Conservation (phyloP, 2,888 invertebrate genomes). For the Argyresthia goedartella region DNA sequence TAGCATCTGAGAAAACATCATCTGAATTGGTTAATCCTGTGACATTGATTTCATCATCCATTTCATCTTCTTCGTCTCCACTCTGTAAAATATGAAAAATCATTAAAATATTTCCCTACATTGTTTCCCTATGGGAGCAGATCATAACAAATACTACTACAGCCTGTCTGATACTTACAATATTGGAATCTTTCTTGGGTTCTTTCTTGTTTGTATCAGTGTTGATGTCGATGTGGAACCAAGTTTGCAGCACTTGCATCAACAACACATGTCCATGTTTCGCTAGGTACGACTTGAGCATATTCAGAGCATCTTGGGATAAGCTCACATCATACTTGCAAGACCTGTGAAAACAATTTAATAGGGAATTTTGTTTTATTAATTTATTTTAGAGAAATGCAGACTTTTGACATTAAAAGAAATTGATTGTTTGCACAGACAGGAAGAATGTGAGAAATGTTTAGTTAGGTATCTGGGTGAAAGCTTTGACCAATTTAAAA, state of each 20-base stretch:
- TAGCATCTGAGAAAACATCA: conserved; percentile 31
- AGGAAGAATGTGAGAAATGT: too few species aligned
- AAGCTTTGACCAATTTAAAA: background rate
- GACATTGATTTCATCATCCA: conserved; percentile 36
- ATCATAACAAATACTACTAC: too few species aligned
- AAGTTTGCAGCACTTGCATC: conserved; percentile 75
- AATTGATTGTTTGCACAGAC: background rate
- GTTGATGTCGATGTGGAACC: conserved; percentile 73
- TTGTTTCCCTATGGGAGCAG: too few species aligned
- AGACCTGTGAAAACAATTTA: conserved; percentile 65
- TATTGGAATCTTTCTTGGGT: too few species aligned
- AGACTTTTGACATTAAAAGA: background rate
- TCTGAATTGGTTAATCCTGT: conserved; percentile 26
- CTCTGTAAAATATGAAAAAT: conserved; percentile 25
- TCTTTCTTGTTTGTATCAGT: conserved; percentile 52
- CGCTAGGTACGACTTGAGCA: conserved; percentile 75
- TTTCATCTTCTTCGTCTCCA: conserved; percentile 54
- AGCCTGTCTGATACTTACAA: too few species aligned
- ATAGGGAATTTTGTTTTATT: background rate
- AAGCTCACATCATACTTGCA: conserved; percentile 80
- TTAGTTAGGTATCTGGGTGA: too few species aligned
- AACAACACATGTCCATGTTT: conserved; percentile 77
- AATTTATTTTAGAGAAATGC: background rate
- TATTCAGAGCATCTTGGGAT: conserved; percentile 74
- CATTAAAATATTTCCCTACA: too few species aligned